Conservation (phyloP, 2,113 vertebrate genomes). For the Desmodus rotundus region DNA sequence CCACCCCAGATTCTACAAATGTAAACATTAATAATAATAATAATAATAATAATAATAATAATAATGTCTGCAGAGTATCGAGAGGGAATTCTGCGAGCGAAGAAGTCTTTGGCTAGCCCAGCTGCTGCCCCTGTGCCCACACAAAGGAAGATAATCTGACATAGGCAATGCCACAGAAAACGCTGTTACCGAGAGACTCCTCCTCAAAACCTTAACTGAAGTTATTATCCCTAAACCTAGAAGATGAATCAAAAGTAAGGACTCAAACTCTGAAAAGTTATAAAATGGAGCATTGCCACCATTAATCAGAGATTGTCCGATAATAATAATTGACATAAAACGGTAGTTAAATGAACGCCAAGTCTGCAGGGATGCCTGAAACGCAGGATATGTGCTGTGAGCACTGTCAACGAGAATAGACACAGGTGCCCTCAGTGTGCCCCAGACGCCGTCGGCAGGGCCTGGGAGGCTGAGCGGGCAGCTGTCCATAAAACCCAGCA, state of each 20-base stretch:
- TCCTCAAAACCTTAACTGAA: background rate
- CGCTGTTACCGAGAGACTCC: background rate
- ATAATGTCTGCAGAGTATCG: background rate
- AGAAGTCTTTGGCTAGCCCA: background rate
- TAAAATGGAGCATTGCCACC: background rate
- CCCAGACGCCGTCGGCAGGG: background rate
- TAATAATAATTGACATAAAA: background rate
- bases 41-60: background rate
- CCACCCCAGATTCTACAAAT: background rate
- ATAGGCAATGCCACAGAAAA: background rate
- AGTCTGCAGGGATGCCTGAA: background rate
- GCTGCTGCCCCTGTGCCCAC: background rate
- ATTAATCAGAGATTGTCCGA: background rate
- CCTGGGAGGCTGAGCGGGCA: background rate
- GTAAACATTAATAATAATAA: background rate
- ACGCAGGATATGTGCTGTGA: background rate
- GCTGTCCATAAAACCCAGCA: background rate
- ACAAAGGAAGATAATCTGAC: background rate
- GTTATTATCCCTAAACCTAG: background rate
- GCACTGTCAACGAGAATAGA: background rate
- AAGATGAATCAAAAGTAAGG: background rate
- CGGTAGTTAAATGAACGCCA: background rate
- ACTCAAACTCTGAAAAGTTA: background rate
- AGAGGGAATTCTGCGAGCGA: background rate
- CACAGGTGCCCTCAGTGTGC: background rate